Percentiles rank a stretch among this genome's conserved stretches.
Conservation (phyloP, 2,797 vertebrate species). For the Megaceryle alcyon region DNA sequence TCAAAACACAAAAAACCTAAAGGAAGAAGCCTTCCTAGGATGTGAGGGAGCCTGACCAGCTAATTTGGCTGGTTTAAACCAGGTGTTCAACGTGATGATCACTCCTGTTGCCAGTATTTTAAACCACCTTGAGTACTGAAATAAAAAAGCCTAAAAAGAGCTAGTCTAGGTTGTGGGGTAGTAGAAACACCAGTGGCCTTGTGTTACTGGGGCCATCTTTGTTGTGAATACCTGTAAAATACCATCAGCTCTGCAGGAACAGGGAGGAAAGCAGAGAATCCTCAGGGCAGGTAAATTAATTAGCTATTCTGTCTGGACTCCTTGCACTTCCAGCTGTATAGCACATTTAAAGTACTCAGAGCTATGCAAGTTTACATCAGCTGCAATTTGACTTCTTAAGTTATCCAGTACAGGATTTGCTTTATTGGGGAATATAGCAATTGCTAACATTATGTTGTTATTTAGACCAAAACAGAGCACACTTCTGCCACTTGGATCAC, state of each 20-base stretch:
- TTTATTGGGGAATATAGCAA: not conserved
- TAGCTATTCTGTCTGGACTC: not conserved
- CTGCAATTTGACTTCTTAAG: not conserved
- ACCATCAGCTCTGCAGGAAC: not conserved
- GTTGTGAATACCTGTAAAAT: not conserved
- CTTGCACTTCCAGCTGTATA: not conserved
- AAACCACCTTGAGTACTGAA: not conserved
- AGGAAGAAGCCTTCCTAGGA: not conserved
- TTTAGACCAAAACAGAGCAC: not conserved
- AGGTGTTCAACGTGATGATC: not conserved
- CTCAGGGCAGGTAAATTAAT: not conserved
- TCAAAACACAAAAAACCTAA: not conserved
- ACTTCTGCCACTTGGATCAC: not conserved
- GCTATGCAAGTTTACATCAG: not conserved
- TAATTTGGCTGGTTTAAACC: not conserved
- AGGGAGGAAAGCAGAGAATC: not conserved
- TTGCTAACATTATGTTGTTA: not conserved
- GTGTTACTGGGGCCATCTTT: not conserved
- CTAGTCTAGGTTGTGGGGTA: accelerated
- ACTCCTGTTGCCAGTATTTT: not conserved
- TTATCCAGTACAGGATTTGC: not conserved
- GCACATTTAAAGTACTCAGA: not conserved
- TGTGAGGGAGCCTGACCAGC: not conserved
- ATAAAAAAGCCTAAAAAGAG: not conserved
- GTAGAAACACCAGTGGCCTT: not conserved